phyloP scores from a whole-genome alignment of 2,888 invertebrate genomes.

The Drosophila pseudotakahashii region DNA sequence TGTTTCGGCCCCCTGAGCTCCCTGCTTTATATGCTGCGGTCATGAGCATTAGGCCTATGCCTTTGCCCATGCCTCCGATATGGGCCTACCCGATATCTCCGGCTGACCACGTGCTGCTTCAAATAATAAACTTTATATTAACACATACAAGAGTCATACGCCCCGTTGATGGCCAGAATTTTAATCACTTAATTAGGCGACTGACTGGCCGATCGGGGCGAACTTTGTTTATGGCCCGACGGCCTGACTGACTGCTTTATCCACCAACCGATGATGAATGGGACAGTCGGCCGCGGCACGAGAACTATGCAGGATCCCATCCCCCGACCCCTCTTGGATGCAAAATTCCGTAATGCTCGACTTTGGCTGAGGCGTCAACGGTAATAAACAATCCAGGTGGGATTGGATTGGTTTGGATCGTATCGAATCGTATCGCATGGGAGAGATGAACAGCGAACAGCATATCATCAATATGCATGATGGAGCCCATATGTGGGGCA shows the following conservation, averaged over 20 bases:
- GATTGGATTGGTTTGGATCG: background rate
- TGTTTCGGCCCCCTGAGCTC: conserved; percentile 26
- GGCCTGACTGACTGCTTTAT: conserved; percentile 21
- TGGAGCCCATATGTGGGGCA: conserved; percentile 45
- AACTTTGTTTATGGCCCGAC: conserved; percentile 42
- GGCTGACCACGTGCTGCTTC: conserved; percentile 83
- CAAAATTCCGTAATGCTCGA: conserved; percentile 59
- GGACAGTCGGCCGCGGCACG: conserved; percentile 6
- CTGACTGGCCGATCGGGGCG: conserved; percentile 20
- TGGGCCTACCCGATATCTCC: conserved; percentile 26
- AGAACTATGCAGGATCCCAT: conserved; percentile 36
- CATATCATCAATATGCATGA: conserved; percentile 78
- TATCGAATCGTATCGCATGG: background rate
- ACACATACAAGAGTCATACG: conserved; percentile 84
- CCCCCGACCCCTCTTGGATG: conserved; percentile 9
- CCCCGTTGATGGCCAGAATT: conserved; percentile 80
- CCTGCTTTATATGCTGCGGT: conserved; percentile 64
- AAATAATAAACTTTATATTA: conserved; percentile 85
- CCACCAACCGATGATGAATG: conserved; percentile 37
- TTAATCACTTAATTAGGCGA: conserved; percentile 83
- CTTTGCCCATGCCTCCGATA: conserved; percentile 42
- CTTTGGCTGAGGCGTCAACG: conserved; percentile 60
- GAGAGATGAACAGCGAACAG: conserved; percentile 25
- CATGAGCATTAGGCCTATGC: conserved; percentile 52
- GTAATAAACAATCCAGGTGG: conserved; percentile 63